These are phyloP conservation scores for Heliconius nattereri DNA, from an alignment of 1,140 invertebrate genomes.

Conservation along the genomic window DNA sequence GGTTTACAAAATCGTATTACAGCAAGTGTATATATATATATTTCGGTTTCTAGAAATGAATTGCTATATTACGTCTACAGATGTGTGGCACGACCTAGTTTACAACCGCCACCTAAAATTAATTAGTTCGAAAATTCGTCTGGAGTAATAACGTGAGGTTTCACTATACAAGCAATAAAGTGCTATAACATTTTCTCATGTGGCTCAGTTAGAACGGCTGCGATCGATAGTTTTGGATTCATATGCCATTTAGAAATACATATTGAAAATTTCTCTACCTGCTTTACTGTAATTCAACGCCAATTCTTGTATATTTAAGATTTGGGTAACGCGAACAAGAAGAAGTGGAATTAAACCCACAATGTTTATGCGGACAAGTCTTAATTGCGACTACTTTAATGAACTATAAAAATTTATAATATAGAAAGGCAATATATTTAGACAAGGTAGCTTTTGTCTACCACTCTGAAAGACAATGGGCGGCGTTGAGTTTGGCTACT, in stretches of 20 bases:
- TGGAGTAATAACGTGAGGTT: constrained; percentile 11
- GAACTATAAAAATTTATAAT: too few relatives aligned
- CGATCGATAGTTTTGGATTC: not conserved
- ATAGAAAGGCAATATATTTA: too few relatives aligned
- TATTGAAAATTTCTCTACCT: not conserved
- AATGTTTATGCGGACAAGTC: too few relatives aligned
- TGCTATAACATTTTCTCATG: not conserved
- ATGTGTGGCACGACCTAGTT: constrained; percentile 7
- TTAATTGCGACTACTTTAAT: too few relatives aligned
- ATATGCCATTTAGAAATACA: not conserved
- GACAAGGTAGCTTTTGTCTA: too few relatives aligned
- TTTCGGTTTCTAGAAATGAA: not conserved
- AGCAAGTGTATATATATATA: not conserved
- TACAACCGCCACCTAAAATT: constrained; percentile 11
- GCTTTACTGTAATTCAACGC: too few relatives aligned
- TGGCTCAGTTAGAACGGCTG: not conserved
- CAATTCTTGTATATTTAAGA: too few relatives aligned
- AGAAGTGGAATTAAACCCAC: too few relatives aligned
- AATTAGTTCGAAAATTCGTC: constrained; percentile 14
- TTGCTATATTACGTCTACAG: not conserved
- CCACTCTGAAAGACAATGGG: too few relatives aligned
- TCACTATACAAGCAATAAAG: constrained; percentile 12
- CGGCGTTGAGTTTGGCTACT: too few relatives aligned
- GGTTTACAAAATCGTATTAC: not conserved
- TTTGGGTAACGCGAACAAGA: too few relatives aligned